phyloP scores from a whole-genome alignment of 2,113 vertebrate species.

The Nothocercus julius region DNA sequence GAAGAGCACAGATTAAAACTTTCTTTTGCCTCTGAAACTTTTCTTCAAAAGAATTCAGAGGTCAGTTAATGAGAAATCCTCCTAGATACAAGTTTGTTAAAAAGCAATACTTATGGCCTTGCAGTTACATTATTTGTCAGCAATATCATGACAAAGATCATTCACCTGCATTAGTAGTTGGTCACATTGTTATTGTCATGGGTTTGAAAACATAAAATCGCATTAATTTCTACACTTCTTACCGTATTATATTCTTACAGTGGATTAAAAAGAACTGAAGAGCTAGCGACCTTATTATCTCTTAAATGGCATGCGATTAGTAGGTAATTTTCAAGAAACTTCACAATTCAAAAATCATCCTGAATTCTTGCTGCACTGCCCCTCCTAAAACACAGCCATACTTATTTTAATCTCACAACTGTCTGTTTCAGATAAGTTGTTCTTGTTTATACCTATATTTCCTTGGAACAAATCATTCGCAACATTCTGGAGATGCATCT shows the following conservation, averaged over 20 bases:
- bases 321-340: background rate
- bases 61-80: background rate
- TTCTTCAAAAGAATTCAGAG: background rate
- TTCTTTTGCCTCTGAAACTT: background rate
- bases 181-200: background rate
- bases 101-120: background rate
- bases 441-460: background rate
- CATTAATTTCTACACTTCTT: background rate
- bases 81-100: background rate
- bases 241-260: background rate
- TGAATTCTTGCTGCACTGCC: background rate
- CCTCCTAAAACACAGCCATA: background rate
- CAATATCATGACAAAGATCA: background rate
- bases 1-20: background rate
- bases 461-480: background rate
- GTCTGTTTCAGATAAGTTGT: background rate
- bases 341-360: background rate
- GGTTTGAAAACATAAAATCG: background rate
- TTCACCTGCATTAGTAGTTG: background rate
- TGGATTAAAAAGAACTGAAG: background rate
- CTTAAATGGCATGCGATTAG: background rate
- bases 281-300: background rate
- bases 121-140: background rate
- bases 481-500: background rate
- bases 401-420: background rate